These are phyloP conservation scores for Gopherus evgoodei DNA, from an alignment of 2,113 vertebrate species.

Conservation along the genomic window DNA sequence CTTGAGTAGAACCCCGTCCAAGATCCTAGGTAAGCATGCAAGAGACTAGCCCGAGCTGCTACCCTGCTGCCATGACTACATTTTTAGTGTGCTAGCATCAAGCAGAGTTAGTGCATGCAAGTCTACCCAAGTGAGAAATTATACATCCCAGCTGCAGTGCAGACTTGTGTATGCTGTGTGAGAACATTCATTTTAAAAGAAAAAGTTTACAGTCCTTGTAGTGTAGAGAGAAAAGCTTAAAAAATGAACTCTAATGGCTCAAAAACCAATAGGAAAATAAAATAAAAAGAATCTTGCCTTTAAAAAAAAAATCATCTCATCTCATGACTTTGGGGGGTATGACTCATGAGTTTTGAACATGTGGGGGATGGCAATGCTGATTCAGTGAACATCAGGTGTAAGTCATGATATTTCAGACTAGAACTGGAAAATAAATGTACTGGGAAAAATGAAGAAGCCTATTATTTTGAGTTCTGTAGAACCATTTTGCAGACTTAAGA, in stretches of 20 bases:
- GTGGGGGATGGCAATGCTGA: background rate
- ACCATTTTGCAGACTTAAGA: background rate
- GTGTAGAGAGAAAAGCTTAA: background rate
- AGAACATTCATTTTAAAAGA: background rate
- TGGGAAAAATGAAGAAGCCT: background rate
- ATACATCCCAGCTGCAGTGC: background rate
- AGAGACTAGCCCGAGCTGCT: background rate
- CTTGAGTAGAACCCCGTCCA: background rate
- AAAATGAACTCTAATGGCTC: background rate
- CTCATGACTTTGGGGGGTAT: background rate
- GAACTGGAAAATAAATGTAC: background rate
- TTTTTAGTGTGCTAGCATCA: background rate
- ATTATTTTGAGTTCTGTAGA: background rate
- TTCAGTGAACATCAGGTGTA: background rate
- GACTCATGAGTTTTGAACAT: background rate
- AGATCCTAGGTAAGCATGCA: background rate
- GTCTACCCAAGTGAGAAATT: background rate
- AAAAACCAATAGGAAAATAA: background rate
- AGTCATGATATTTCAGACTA: background rate
- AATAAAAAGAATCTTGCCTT: background rate
- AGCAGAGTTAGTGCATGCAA: background rate
- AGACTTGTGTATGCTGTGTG: background rate
- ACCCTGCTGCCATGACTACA: background rate
- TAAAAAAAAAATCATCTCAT: background rate
- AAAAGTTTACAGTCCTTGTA: background rate